These are phyloP conservation scores for Tetragonisca angustula DNA, from an alignment of 2,888 invertebrate genomes.

Conservation along the genomic window DNA sequence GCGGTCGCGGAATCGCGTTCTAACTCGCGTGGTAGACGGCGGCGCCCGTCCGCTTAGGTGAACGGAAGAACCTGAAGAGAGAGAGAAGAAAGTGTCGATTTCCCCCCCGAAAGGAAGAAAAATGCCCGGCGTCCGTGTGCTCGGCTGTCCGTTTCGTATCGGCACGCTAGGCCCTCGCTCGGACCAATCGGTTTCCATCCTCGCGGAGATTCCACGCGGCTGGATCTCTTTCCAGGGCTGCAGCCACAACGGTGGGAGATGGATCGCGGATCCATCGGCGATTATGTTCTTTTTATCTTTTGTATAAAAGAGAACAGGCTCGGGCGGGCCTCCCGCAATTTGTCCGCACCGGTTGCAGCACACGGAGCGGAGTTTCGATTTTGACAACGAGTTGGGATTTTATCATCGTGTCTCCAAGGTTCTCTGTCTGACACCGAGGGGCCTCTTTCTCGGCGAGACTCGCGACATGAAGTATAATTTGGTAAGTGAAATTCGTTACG, in stretches of 20 bases:
- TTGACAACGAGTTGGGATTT: neutral
- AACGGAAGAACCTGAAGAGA: constrained; percentile 17
- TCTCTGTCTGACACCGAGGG: neutral
- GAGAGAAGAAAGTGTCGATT: constrained; percentile 71
- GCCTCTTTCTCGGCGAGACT: neutral
- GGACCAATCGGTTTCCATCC: constrained; percentile 52
- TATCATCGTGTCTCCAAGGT: neutral
- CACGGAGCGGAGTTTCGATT: constrained; percentile 22
- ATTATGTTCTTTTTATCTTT: constrained; percentile 76
- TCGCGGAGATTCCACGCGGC: constrained; percentile 17
- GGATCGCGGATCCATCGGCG: constrained; percentile 30
- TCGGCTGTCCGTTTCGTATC: constrained; percentile 44
- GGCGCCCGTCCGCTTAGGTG: neutral
- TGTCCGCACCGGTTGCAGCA: constrained; percentile 71
- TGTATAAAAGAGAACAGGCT: constrained; percentile 79
- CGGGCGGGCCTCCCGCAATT: constrained; percentile 73
- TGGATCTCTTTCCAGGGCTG: constrained; percentile 41
- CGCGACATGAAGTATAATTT: neutral
- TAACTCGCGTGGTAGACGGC: neutral
- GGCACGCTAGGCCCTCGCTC: constrained; percentile 33
- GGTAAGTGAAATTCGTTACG: neutral
- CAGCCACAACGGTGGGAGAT: constrained; percentile 65
- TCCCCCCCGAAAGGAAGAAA: constrained; percentile 64
- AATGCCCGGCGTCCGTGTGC: constrained; percentile 38
- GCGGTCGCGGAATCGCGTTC: constrained; percentile 31